phyloP scores from a whole-genome alignment of 92 coral and sea anemone species.

The Bergia puertoricense region DNA sequence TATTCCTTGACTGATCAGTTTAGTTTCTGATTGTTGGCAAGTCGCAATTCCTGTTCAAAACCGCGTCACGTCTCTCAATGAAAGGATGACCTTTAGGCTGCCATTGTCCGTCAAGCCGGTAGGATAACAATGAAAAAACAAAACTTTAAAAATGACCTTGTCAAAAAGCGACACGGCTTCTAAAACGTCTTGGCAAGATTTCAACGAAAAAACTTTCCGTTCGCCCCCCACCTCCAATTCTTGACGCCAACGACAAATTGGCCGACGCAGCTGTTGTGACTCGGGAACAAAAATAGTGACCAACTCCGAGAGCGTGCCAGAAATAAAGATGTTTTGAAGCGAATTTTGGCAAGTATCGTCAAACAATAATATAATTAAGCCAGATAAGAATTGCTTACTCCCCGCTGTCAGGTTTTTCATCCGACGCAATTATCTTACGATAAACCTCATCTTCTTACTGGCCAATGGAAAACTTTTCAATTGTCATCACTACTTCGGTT shows the following conservation, averaged over 20 bases:
- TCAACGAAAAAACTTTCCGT: background rate
- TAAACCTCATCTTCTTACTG: background rate
- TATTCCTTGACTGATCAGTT: too few species aligned
- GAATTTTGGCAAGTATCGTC: background rate
- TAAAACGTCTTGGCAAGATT: too few species aligned
- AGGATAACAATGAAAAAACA: too few species aligned
- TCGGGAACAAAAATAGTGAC: background rate
- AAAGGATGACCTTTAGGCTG: background rate
- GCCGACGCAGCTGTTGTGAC: background rate
- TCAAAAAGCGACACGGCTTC: background rate
- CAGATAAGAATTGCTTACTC: background rate
- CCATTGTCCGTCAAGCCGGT: background rate
- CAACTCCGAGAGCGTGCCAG: background rate
- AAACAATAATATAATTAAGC: background rate
- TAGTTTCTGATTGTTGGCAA: too few species aligned
- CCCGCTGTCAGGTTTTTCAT: background rate
- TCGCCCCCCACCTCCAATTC: background rate
- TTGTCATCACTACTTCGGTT: background rate
- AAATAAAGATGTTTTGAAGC: background rate
- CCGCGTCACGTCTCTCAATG: background rate
- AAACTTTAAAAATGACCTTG: background rate
- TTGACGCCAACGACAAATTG: background rate
- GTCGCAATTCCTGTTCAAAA: background rate
- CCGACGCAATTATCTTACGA: background rate
- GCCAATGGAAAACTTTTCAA: background rate